A percentile compares a stretch with the other conserved stretches of the same genome.
Evolutionary conservation across 2,113 vertebrate genomes (phyloP).

Genomic region (Labrus mixtus): DNA sequence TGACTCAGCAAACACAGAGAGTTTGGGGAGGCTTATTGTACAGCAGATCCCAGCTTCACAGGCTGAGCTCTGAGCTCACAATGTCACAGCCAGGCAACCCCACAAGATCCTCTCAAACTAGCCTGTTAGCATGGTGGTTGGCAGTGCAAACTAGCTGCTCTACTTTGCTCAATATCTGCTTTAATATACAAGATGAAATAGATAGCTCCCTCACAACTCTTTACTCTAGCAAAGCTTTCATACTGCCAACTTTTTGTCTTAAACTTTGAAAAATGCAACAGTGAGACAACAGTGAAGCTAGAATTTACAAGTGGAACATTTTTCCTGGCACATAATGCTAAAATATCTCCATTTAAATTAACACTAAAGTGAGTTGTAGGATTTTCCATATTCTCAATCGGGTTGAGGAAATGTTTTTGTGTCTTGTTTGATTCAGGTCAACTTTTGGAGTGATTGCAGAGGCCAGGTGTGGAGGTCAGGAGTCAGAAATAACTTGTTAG

Average conservation of each 20-base stretch:
- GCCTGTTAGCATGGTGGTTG: background rate
- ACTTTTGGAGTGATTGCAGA: slow-evolving; percentile 46
- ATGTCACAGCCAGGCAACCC: slow-evolving; percentile 41
- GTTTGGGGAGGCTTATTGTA: slow-evolving; percentile 44
- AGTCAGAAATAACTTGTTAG: slow-evolving; percentile 66
- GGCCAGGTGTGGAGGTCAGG: slow-evolving; percentile 37
- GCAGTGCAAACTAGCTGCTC: slow-evolving; percentile 8
- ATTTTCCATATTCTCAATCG: background rate
- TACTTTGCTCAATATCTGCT: slow-evolving; percentile 6
- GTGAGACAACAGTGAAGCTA: slow-evolving; percentile 15
- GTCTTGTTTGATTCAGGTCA: slow-evolving; percentile 16
- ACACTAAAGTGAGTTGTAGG: background rate
- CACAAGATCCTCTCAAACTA: slow-evolving; percentile 22
- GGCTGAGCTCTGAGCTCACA: slow-evolving; percentile 29
- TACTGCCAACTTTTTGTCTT: background rate
- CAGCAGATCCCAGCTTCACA: slow-evolving; percentile 32
- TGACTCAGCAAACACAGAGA: slow-evolving; percentile 39
- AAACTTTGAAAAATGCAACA: slow-evolving; percentile 3
- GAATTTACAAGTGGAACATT: background rate
- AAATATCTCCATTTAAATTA: background rate
- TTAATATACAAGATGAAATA: too few species aligned
- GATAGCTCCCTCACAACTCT: background rate
- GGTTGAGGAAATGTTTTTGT: slow-evolving; percentile 3
- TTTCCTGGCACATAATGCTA: background rate
- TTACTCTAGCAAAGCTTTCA: background rate